Evolutionary conservation across 2,888 invertebrate genomes (phyloP).

Genomic region (Ennomos fuscantarius): DNA sequence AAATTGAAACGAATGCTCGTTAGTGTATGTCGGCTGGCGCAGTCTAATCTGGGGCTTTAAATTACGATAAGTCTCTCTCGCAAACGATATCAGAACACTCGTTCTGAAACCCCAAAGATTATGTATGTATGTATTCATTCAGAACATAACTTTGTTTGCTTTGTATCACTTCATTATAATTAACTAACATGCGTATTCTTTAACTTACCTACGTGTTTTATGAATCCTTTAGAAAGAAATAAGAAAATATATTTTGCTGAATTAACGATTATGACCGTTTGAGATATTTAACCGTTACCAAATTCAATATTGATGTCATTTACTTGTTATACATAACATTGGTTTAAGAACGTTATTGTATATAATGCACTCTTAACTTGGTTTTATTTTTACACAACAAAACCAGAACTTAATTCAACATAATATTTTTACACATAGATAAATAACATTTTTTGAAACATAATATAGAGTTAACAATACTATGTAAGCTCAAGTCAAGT

Average conservation of each 20-base stretch:
- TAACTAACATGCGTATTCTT: constrained; percentile 14
- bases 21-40: constrained; percentile 75
- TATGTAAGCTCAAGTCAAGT: constrained; percentile 31
- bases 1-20: constrained; percentile 80
- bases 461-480: neutral
- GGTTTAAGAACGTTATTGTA: too few relatives aligned
- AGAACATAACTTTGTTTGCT: constrained; percentile 72
- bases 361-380: too few relatives aligned
- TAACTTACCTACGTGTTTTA: constrained; percentile 11
- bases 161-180: constrained; percentile 57
- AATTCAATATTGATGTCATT: too few relatives aligned
- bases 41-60: constrained; percentile 82
- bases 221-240: neutral
- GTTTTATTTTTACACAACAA: too few relatives aligned
- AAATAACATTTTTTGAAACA: too few relatives aligned
- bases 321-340: too few relatives aligned
- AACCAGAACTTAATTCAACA: too few relatives aligned
- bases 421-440: too few relatives aligned
- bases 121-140: constrained; percentile 47
- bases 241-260: too few relatives aligned
- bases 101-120: constrained; percentile 75
- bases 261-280: too few relatives aligned
- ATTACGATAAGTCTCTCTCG: constrained; percentile 81
- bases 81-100: constrained; percentile 78
- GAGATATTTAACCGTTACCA: too few relatives aligned